Conservation (phyloP, 2,113 vertebrate species). For the Ibidorhyncha struthersii region DNA sequence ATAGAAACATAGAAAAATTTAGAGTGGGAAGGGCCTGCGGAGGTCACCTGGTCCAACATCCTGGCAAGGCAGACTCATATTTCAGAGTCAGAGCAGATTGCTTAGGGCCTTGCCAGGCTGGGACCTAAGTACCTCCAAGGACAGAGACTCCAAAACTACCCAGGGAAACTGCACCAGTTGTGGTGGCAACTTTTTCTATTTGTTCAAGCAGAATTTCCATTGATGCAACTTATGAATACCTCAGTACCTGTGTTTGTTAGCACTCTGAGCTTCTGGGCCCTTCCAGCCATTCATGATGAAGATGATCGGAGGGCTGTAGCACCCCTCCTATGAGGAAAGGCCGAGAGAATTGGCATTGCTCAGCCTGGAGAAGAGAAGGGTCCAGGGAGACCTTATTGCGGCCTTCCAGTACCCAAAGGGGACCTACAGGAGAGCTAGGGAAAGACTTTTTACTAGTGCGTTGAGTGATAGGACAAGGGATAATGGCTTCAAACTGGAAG, state of each 20-base stretch:
- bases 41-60: background rate
- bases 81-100: background rate
- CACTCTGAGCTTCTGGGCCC: background rate
- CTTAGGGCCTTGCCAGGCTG: background rate
- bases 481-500: no score
- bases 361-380: no score
- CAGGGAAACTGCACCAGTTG: accelerated
- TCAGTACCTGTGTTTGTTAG: background rate
- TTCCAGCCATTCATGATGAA: no score
- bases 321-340: no score
- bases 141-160: background rate
- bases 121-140: background rate
- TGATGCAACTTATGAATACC: background rate
- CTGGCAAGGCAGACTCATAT: background rate
- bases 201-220: background rate
- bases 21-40: background rate
- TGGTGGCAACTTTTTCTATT: background rate
- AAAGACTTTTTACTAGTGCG: no score
- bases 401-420: no score
- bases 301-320: no score
- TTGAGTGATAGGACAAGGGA: no score
- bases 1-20: background rate
- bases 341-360: no score
- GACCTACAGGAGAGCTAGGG: no score
- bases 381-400: no score